These are phyloP conservation scores for Urocynchramus pylzowi DNA, from an alignment of 2,113 vertebrate genomes.

Conservation along the genomic window DNA sequence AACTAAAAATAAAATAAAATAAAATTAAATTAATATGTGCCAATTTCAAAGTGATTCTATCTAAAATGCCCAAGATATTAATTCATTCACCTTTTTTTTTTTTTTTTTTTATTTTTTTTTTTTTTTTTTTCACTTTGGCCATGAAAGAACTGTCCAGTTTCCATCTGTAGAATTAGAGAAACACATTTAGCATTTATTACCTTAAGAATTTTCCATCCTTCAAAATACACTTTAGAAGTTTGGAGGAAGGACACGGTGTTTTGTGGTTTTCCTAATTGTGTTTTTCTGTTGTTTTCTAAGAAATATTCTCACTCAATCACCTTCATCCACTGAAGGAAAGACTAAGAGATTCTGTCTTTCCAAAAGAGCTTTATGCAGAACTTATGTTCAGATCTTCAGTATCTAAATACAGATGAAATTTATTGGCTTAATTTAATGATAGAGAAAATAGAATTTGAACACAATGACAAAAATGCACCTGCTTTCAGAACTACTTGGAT, in stretches of 20 bases:
- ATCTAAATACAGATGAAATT: not conserved
- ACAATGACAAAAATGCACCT: not conserved
- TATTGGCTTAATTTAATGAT: not conserved
- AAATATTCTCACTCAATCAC: not conserved
- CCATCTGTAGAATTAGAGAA: not conserved
- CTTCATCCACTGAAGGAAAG: not conserved
- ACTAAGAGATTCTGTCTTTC: not conserved
- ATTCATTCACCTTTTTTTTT: not conserved
- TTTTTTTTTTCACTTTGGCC: not conserved
- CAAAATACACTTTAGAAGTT: not conserved
- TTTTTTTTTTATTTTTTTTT: not conserved
- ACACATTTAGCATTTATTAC: accelerated
- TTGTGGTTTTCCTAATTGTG: not conserved
- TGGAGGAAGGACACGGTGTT: not conserved
- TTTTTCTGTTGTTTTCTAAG: not conserved
- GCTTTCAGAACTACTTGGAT: not conserved
- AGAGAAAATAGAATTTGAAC: not conserved
- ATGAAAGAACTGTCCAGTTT: not conserved
- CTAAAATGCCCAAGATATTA: not conserved
- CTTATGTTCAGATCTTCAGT: not conserved
- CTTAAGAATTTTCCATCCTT: not conserved
- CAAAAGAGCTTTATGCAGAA: not conserved
- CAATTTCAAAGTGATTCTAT: not conserved
- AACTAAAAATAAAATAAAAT: not conserved
- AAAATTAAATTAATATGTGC: not conserved